Conservation (phyloP, 2,113 vertebrate species). For the Emberiza fucata region DNA sequence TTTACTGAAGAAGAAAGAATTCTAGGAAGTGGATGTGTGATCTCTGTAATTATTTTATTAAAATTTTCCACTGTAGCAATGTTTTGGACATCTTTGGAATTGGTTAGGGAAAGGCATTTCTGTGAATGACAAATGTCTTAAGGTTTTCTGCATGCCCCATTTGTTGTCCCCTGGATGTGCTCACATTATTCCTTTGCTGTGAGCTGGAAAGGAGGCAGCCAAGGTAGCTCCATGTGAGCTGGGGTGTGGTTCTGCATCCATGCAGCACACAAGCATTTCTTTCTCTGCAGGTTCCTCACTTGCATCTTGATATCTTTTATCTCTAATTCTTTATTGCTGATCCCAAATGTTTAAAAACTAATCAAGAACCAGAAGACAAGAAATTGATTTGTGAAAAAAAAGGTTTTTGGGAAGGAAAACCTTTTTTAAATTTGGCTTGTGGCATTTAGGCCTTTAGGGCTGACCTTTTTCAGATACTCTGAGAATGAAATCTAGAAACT, state of each 20-base stretch:
- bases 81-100: not conserved
- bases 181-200: not conserved
- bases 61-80: not conserved
- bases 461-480: not conserved
- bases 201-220: not conserved
- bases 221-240: rapidly evolving
- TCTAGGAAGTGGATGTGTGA: not conserved
- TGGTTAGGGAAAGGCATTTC: not conserved
- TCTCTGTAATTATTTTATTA: not conserved
- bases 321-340: not conserved
- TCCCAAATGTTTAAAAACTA: not conserved
- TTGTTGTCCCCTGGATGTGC: not conserved
- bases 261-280: rapidly evolving
- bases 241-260: not conserved
- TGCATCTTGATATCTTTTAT: not conserved
- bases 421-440: not conserved
- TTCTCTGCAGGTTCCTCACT: not conserved
- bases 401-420: not conserved
- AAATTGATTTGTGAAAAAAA: not conserved
- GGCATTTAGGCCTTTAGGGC: not conserved
- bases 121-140: not conserved
- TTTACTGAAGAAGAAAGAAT: not conserved
- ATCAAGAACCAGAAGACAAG: not conserved
- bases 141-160: not conserved
- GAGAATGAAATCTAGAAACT: not conserved